Percentiles rank a stretch among this genome's conserved stretches.
phyloP scores from a whole-genome alignment of 2,888 invertebrate genomes.

The Allolobophora icterica region DNA sequence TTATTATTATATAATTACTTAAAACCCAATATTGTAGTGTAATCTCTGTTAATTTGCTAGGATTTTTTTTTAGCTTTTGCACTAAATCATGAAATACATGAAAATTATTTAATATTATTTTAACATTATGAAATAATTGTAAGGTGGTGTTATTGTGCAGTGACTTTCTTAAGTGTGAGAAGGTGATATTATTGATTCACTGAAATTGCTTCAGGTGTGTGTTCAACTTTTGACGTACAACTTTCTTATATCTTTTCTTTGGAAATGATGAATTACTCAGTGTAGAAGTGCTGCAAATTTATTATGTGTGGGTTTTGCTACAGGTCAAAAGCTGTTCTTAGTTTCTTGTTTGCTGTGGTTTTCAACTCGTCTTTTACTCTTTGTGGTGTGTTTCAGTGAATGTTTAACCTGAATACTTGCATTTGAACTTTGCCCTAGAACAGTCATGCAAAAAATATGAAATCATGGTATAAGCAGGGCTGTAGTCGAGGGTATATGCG shows the following conservation, averaged over 20 bases:
- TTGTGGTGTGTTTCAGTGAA: not conserved
- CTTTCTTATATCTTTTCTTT: not conserved
- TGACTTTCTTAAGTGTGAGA: not conserved
- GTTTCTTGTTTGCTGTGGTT: not conserved
- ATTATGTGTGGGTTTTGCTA: not conserved
- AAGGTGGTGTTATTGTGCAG: not conserved
- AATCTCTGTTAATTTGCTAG: not conserved
- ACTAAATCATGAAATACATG: not conserved
- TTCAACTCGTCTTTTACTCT: not conserved
- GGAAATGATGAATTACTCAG: not conserved
- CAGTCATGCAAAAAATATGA: too few species aligned
- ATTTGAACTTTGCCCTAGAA: too few species aligned
- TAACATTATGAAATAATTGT: not conserved
- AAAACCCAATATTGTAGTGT: too few species aligned
- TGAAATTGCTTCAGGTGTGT: constrained; percentile 1
- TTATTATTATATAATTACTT: not conserved
- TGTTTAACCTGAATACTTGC: too few species aligned
- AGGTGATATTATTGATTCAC: not conserved
- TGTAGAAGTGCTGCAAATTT: too few species aligned
- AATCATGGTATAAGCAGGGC: too few species aligned
- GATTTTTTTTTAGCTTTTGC: not conserved
- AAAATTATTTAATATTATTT: not conserved
- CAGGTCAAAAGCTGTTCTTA: not conserved
- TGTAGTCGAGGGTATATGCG: too few species aligned
- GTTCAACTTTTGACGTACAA: not conserved